Evolutionary conservation across 2,888 invertebrate genomes (phyloP).

Genomic region (Omphaloscelis lunosa): DNA sequence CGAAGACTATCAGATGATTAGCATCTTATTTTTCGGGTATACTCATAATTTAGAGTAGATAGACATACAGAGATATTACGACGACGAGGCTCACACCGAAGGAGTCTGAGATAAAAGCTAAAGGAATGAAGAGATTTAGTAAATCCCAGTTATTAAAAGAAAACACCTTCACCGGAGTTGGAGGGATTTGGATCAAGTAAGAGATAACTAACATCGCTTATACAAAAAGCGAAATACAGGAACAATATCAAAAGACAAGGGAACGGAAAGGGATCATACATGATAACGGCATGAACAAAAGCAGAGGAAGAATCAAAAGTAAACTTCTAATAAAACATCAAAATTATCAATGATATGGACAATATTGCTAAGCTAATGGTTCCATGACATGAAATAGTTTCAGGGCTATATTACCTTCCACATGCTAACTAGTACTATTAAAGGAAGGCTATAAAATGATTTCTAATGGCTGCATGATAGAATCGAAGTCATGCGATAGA

Average conservation of each 20-base stretch:
- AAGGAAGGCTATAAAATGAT: constrained; percentile 66
- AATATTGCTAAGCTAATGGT: constrained; percentile 75
- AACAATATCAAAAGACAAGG: constrained; percentile 55
- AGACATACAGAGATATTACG: background rate
- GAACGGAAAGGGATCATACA: constrained; percentile 68
- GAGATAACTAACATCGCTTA: constrained; percentile 31
- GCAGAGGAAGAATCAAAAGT: constrained; percentile 74
- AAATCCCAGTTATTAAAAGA: constrained; percentile 8
- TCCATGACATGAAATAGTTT: constrained; percentile 73
- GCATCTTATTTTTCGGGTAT: constrained; percentile 2
- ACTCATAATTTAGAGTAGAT: background rate
- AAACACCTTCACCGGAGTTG: background rate
- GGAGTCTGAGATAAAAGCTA: background rate
- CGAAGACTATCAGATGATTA: constrained; percentile 70
- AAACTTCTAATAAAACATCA: constrained; percentile 72
- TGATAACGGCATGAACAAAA: constrained; percentile 71
- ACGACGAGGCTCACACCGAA: constrained; percentile 1
- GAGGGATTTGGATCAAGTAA: constrained; percentile 5
- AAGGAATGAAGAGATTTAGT: constrained; percentile 1
- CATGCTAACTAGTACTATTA: constrained; percentile 75
- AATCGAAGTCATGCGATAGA: constrained; percentile 78
- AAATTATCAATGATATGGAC: constrained; percentile 69
- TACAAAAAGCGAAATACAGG: constrained; percentile 42
- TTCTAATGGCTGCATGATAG: constrained; percentile 74
- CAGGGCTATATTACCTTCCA: constrained; percentile 75